Base-by-base conservation (phyloP, 2,888 invertebrate genomes). In the Ennomos quercinarius region DNA sequence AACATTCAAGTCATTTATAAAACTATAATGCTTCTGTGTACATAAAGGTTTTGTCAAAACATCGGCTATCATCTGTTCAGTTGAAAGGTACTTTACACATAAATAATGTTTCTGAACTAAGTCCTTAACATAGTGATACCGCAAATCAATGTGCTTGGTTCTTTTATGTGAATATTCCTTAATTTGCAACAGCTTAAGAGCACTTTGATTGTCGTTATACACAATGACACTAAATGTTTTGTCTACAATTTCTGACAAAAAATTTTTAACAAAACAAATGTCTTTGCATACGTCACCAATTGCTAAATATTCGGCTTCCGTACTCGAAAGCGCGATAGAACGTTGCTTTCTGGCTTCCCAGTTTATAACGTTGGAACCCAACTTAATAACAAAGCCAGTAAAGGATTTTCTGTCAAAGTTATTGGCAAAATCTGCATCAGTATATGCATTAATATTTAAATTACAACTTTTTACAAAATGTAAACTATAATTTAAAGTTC, bases 251-350 rank as follows among this genome's bases (percentile, higher is more conserved):
- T 57, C 57, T 6, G 17, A 52, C 36, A 47, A 8, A 9, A 57
- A 52, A n/a, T 47, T 57, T 8, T 34, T 41, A 39, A 57, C 12
- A 10, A 44, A 56, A 44, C 34, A 38, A 1, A 43, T 8, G 2
- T 66, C 67, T 57, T 66, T 71, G 34, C 56, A 61, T n/a, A 39
- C 55, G 42, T 66, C 66, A 38, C 46, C 39, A 6, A 69, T 49
- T 2, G 59, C 64, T n/a, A 68, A 10, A 46, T 69, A 72, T 45
- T 69, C 70, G 6, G 69, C 67, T 9, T 72, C 70, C 1, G 67
- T 69, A 27, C 68, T 69, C 0, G 64, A 64, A 0, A 68, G 11
- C 1, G 67, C 67, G 0, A 63, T 61, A 44, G 41, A 56, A 10
- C 43, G 11, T 35, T 71, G 71, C 27, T 71, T 73, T 0, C 62